phyloP scores from a whole-genome alignment of 2,888 invertebrate genomes.

The Melanostoma scalare region DNA sequence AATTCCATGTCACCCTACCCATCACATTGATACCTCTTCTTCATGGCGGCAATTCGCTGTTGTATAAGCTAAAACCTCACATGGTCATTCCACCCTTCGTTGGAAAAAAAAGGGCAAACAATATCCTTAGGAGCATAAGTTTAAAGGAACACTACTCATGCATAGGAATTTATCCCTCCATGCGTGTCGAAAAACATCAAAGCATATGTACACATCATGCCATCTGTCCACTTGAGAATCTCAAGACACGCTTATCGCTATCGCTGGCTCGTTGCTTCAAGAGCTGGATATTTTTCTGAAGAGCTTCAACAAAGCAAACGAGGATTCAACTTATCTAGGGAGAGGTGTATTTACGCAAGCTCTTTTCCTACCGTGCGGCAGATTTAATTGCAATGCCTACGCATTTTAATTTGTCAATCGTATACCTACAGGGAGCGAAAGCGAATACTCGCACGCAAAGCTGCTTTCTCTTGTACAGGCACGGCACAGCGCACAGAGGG shows the following conservation, averaged over 20 bases:
- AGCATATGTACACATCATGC: slow-evolving; percentile 21
- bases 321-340: slow-evolving; percentile 6
- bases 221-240: slow-evolving; percentile 43
- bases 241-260: slow-evolving; percentile 49
- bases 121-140: slow-evolving; percentile 4
- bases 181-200: slow-evolving; percentile 61
- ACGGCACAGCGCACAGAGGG: slow-evolving; percentile 4
- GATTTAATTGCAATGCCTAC: slow-evolving; percentile 57
- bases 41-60: slow-evolving; percentile 2
- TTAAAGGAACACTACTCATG: background rate
- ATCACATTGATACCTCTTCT: slow-evolving; percentile 37
- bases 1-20: background rate
- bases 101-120: slow-evolving; percentile 36
- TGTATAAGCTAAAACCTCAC: slow-evolving; percentile 5
- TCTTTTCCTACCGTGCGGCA: slow-evolving; percentile 3
- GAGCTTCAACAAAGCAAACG: slow-evolving; percentile 19
- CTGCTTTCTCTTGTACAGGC: background rate
- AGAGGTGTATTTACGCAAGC: slow-evolving; percentile 7
- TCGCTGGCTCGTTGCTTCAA: slow-evolving; percentile 13
- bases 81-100: slow-evolving; percentile 44
- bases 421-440: background rate
- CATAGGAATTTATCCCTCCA: background rate
- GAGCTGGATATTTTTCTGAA: background rate
- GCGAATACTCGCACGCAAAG: slow-evolving; percentile 21
- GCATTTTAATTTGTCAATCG: slow-evolving; percentile 59